Evolutionary conservation across 1,140 invertebrate species (phyloP).

Genomic region (Drosophila subpulchrella): DNA sequence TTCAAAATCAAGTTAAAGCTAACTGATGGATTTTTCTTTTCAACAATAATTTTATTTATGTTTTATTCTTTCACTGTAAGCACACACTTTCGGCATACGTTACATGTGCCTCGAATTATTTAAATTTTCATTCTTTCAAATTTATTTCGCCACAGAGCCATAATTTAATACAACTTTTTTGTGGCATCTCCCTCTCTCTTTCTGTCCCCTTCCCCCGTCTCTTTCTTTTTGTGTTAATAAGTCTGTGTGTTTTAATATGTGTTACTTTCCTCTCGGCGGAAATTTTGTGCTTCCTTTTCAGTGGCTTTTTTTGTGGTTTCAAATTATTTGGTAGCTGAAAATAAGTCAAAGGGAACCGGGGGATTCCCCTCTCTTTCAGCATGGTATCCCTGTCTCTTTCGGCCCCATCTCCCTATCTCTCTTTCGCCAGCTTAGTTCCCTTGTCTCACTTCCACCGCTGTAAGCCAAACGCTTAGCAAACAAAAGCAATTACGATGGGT

Average conservation of each 20-base stretch:
- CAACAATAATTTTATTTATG: background rate
- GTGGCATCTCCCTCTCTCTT: background rate
- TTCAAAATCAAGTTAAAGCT: no score
- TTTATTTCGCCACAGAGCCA: conserved; percentile 60
- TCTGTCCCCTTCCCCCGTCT: background rate
- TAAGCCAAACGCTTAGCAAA: conserved; percentile 56
- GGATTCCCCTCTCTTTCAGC: no score
- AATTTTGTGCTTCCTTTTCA: conserved; percentile 49
- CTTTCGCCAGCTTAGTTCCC: conserved; percentile 25
- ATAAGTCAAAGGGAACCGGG: conserved; percentile 15
- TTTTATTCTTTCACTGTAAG: conserved; percentile 1
- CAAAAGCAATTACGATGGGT: conserved; percentile 65
- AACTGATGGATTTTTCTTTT: no score
- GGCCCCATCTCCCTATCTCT: background rate
- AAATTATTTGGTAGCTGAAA: conserved; percentile 51
- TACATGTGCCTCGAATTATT: conserved; percentile 55
- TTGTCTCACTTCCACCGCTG: conserved; percentile 37
- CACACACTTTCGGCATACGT: conserved; percentile 25
- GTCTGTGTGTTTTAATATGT: conserved; percentile 30
- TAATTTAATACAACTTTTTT: conserved; percentile 62
- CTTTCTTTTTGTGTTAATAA: conserved; percentile 12
- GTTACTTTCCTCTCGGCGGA: conserved; percentile 44
- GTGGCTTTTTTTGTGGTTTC: conserved; percentile 32
- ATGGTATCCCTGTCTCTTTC: background rate
- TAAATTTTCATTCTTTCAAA: conserved; percentile 65